phyloP scores from a whole-genome alignment of 1,140 invertebrate species.

The Meloidogyne floridensis region DNA sequence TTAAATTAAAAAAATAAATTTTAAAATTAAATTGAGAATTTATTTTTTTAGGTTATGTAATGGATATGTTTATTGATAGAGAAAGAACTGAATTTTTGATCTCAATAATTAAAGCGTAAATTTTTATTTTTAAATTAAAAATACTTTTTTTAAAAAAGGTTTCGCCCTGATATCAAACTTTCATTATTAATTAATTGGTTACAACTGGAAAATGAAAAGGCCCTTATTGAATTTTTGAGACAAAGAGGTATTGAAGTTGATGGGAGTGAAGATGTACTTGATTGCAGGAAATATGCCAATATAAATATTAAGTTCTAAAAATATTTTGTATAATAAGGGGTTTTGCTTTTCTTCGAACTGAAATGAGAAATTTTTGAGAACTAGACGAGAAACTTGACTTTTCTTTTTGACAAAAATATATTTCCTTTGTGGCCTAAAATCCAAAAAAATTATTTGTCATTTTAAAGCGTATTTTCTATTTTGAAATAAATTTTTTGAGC shows the following conservation, averaged over 20 bases:
- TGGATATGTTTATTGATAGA: constrained; percentile 93
- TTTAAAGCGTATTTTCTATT: too few species aligned
- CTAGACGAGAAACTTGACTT: too few species aligned
- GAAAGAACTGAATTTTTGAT: constrained; percentile 87
- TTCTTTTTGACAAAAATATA: too few species aligned
- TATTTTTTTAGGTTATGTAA: constrained; percentile 73
- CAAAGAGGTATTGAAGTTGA: constrained; percentile 29
- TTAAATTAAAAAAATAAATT: background rate
- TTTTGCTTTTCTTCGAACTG: background rate
- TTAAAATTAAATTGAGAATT: background rate
- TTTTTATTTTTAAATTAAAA: constrained; percentile 67
- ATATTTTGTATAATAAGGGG: background rate
- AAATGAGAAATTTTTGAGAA: background rate
- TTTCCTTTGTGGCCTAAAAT: too few species aligned
- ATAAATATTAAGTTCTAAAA: background rate
- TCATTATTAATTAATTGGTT: constrained; percentile 67
- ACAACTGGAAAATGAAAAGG: constrained; percentile 46
- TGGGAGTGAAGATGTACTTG: constrained; percentile 29
- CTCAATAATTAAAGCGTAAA: constrained; percentile 92
- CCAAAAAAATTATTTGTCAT: too few species aligned
- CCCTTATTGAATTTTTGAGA: constrained; percentile 19
- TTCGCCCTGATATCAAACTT: constrained; percentile 84
- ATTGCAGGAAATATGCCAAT: constrained; percentile 37
- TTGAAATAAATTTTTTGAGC: too few species aligned
- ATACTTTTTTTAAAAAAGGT: constrained; percentile 74